phyloP scores from a whole-genome alignment of 2,797 vertebrate species.

The Spondyliosoma cantharus region DNA sequence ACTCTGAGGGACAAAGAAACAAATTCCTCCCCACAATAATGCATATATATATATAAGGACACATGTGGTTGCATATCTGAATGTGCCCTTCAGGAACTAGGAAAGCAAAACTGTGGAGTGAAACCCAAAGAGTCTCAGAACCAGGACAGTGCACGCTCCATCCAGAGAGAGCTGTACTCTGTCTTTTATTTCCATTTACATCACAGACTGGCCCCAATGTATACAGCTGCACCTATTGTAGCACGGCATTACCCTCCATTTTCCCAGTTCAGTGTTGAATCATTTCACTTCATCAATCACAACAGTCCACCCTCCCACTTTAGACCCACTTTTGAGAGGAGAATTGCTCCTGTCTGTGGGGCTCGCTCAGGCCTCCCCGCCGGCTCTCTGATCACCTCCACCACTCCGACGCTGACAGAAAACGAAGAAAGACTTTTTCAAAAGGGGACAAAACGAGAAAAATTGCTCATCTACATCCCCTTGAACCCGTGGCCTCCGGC shows the following conservation, averaged over 20 bases:
- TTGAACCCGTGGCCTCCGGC: constrained; percentile 72
- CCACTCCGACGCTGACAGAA: constrained; percentile 10
- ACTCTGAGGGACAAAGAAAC: background rate
- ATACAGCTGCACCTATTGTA: constrained; percentile 26
- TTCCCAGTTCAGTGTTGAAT: constrained; percentile 26
- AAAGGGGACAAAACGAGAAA: constrained; percentile 67
- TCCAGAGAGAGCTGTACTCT: background rate
- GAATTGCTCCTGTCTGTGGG: constrained; percentile 12
- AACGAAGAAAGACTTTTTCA: constrained; percentile 48
- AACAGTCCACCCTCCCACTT: constrained; percentile 30
- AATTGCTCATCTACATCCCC: constrained; percentile 69
- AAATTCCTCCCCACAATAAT: background rate
- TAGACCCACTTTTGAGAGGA: constrained; percentile 20
- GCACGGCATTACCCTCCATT: constrained; percentile 7
- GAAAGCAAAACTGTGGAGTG: background rate
- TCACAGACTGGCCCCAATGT: background rate
- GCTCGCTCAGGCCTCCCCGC: constrained; percentile 40
- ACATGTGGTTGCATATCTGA: background rate
- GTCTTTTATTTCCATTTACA: too few relatives aligned
- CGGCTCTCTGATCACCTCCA: constrained; percentile 61
- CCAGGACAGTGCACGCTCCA: background rate
- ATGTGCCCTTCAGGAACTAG: background rate
- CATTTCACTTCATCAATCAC: constrained; percentile 37
- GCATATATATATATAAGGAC: background rate
- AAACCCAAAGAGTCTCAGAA: constrained; percentile 6